phyloP scores from a whole-genome alignment of 2,113 vertebrate genomes.

The Megaceryle maxima region DNA sequence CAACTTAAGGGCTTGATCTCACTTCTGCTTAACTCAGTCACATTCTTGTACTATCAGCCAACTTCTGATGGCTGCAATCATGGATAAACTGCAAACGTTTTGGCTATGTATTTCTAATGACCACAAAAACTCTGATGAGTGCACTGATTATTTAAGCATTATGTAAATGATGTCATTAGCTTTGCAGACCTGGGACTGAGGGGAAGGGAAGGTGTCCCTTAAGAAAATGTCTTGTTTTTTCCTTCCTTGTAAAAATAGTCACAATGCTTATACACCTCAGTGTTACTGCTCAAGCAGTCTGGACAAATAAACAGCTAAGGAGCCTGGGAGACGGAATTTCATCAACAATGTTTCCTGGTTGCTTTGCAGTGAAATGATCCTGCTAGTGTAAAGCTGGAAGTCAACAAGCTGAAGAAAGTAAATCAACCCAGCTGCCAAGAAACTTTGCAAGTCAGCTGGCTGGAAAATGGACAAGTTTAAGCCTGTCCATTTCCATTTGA shows the following conservation, averaged over 20 bases:
- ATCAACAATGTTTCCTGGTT: background rate
- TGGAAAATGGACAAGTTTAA: background rate
- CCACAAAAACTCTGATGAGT: background rate
- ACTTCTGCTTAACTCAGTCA: background rate
- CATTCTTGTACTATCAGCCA: background rate
- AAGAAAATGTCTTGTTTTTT: background rate
- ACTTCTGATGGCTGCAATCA: background rate
- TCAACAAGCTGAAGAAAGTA: background rate
- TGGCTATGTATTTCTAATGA: background rate
- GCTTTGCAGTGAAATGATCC: background rate
- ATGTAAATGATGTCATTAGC: background rate
- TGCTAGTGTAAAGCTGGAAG: background rate
- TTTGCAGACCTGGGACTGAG: background rate
- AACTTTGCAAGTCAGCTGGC: background rate
- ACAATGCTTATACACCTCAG: background rate
- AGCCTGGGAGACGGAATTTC: background rate
- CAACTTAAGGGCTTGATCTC: background rate
- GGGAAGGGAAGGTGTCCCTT: background rate
- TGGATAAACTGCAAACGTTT: background rate
- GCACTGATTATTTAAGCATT: background rate
- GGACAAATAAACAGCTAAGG: background rate
- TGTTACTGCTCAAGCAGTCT: background rate
- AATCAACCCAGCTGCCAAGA: background rate
- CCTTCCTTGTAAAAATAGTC: background rate
- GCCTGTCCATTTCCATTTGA: background rate